These are phyloP conservation scores for Cynodonichthys magdalenae DNA, from an alignment of 2,797 vertebrate species.

Conservation along the genomic window DNA sequence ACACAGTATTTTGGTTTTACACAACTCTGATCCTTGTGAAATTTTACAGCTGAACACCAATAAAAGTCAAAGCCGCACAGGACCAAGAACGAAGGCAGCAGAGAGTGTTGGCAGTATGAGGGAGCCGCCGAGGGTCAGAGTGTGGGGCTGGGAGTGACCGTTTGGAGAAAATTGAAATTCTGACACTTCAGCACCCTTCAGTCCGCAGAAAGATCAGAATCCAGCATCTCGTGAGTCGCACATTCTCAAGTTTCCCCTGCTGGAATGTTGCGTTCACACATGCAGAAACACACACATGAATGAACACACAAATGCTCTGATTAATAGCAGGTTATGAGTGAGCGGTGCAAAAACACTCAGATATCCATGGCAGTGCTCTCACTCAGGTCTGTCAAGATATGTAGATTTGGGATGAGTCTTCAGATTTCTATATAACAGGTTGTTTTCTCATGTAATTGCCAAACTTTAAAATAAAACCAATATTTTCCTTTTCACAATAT, in stretches of 20 bases:
- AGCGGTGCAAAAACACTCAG: constrained; percentile 29
- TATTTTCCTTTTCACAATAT: too few relatives aligned
- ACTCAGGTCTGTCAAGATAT: constrained; percentile 23
- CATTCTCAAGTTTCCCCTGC: constrained; percentile 74
- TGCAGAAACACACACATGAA: constrained; percentile 13
- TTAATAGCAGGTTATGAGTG: constrained; percentile 59
- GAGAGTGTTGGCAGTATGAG: constrained; percentile 39
- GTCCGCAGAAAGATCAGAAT: constrained; percentile 68
- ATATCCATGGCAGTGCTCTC: constrained; percentile 47
- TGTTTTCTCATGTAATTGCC: neutral
- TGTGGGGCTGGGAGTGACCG: constrained; percentile 56
- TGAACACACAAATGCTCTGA: constrained; percentile 37
- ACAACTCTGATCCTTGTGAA: constrained; percentile 25
- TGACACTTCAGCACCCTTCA: constrained; percentile 72
- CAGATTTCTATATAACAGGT: constrained; percentile 8
- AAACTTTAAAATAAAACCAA: too few relatives aligned
- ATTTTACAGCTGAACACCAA: constrained; percentile 13
- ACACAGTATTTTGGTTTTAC: constrained; percentile 19
- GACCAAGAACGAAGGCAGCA: constrained; percentile 28
- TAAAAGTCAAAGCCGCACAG: constrained; percentile 15
- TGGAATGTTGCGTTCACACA: constrained; percentile 60
- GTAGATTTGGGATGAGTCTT: constrained; percentile 57
- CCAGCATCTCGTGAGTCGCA: constrained; percentile 71
- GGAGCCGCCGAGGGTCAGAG: constrained; percentile 45
- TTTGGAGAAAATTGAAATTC: constrained; percentile 72